These are phyloP conservation scores for Balanococcus diminutus DNA, from an alignment of 2,888 invertebrate genomes.

Conservation along the genomic window DNA sequence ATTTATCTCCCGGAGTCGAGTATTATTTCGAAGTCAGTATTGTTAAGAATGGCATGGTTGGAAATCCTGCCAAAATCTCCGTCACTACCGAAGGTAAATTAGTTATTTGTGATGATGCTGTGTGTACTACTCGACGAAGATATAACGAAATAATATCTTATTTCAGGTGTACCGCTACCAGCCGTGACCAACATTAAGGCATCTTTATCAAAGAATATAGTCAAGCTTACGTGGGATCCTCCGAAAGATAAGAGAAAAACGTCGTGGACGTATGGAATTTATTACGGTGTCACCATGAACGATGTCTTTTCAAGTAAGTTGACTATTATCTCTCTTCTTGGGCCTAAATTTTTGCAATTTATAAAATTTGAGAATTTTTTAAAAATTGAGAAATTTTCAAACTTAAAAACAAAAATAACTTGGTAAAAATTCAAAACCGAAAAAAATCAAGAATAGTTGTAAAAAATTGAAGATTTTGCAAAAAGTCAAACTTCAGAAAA, in stretches of 20 bases:
- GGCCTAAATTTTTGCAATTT: too few species aligned
- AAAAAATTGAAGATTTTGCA: too few species aligned
- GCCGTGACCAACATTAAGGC: constrained; percentile 64
- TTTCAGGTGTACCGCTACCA: constrained; percentile 64
- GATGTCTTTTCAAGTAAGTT: constrained; percentile 64
- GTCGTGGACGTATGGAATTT: constrained; percentile 73
- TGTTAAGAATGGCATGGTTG: constrained; percentile 67
- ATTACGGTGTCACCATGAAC: constrained; percentile 69
- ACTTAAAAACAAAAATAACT: too few species aligned
- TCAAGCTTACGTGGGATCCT: constrained; percentile 72
- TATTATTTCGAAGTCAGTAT: constrained; percentile 70
- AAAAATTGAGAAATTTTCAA: too few species aligned
- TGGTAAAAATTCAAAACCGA: too few species aligned
- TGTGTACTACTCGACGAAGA: neutral
- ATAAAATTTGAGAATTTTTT: too few species aligned
- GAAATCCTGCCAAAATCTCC: constrained; percentile 60
- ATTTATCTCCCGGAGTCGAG: constrained; percentile 66
- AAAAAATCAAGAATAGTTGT: too few species aligned
- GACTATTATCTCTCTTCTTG: too few species aligned
- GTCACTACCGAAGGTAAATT: constrained; percentile 58
- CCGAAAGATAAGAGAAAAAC: constrained; percentile 67
- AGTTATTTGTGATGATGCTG: neutral
- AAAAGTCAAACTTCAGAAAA: too few species aligned
- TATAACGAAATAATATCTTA: constrained; percentile 23
- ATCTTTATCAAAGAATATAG: constrained; percentile 66